Evolutionary conservation across 2,113 vertebrate genomes (phyloP).

Genomic region (Amazona vittata): DNA sequence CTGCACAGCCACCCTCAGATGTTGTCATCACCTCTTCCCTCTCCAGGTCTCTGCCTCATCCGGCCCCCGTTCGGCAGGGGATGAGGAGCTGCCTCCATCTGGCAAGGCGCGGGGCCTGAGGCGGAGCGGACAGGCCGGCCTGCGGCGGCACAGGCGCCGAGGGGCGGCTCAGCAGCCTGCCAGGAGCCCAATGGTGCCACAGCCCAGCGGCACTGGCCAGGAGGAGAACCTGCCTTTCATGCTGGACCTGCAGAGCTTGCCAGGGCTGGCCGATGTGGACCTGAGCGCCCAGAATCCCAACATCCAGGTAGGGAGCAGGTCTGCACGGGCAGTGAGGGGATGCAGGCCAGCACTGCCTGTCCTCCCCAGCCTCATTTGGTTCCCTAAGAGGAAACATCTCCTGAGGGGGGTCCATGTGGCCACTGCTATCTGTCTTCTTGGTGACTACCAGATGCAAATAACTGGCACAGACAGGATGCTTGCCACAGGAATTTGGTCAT

Average conservation of each 20-base stretch:
- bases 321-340: fast-evolving
- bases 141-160: slow-evolving; percentile 61
- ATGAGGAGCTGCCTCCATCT: slow-evolving; percentile 53
- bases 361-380: not conserved
- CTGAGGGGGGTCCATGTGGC: fast-evolving
- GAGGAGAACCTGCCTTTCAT: slow-evolving; percentile 82
- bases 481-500: not conserved
- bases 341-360: fast-evolving
- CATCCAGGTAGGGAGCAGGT: slow-evolving; percentile 82
- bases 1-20: no score
- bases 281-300: slow-evolving; percentile 88
- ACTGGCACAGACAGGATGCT: not conserved
- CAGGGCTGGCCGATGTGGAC: slow-evolving; percentile 82
- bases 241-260: slow-evolving; percentile 88
- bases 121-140: not conserved
- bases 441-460: not conserved
- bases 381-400: not conserved
- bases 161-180: slow-evolving; percentile 67
- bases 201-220: slow-evolving; percentile 6
- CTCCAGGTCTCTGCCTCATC: slow-evolving; percentile 68
- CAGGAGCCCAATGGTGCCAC: slow-evolving; percentile 38
- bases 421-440: not conserved
- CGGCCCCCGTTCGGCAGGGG: not conserved
- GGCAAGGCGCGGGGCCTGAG: slow-evolving; percentile 76
- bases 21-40: not conserved